Conservation (phyloP, 2,888 invertebrate species). For the Tupiocoris notatus region DNA sequence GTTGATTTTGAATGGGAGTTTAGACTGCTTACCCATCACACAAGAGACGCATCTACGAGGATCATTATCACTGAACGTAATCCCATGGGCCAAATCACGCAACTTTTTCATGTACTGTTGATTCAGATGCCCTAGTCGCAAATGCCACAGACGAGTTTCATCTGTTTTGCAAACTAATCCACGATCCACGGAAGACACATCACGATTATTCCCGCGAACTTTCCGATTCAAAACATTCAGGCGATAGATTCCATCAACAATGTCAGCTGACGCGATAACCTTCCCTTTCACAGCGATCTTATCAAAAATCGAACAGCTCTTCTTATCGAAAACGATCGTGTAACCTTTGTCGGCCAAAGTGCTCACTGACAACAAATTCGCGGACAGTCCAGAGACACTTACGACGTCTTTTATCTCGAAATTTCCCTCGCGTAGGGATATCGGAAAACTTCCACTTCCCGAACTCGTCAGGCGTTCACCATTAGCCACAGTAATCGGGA, state of each 20-base stretch:
- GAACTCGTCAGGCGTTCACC: neutral
- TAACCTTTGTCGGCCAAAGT: neutral
- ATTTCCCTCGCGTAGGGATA: conserved; percentile 6
- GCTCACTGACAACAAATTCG: conserved; percentile 5
- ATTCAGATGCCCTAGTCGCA: neutral
- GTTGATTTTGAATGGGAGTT: neutral
- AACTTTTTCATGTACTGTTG: conserved; percentile 5
- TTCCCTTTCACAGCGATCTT: conserved; percentile 1
- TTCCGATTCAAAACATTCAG: conserved; percentile 1
- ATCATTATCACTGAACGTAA: neutral
- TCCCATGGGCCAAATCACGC: neutral
- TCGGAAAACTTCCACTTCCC: neutral
- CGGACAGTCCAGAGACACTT: conserved; percentile 5
- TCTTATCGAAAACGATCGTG: conserved; percentile 1
- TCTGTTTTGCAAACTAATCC: neutral
- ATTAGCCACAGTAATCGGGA: conserved; percentile 9
- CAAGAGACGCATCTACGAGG: conserved; percentile 5
- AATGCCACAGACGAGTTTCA: neutral
- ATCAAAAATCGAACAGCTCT: conserved; percentile 1
- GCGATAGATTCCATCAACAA: conserved; percentile 9
- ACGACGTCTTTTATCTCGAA: neutral
- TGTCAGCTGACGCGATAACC: conserved; percentile 1
- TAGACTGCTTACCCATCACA: neutral
- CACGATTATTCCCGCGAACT: neutral
- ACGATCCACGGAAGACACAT: neutral